phyloP scores from a whole-genome alignment of 2,113 vertebrate genomes.

The Nycticryphes semicollaris region DNA sequence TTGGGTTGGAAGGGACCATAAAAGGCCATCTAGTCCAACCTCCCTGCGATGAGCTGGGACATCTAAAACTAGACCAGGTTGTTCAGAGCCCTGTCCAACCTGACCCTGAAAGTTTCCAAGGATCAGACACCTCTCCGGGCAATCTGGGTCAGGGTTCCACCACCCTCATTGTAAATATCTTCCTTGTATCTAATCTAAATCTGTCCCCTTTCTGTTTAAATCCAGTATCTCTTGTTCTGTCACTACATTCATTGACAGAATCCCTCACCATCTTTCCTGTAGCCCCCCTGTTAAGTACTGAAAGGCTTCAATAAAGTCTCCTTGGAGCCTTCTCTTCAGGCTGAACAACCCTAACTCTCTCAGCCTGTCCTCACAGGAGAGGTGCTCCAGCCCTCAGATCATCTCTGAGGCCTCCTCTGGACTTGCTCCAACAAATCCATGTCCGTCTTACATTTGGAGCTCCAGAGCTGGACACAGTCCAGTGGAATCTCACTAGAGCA shows the following conservation, averaged over 20 bases:
- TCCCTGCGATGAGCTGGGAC: neutral
- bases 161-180: neutral
- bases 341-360: neutral
- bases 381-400: neutral
- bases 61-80: neutral
- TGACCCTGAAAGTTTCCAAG: neutral
- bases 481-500: neutral
- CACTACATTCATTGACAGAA: neutral
- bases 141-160: neutral
- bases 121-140: neutral
- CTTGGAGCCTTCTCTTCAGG: neutral
- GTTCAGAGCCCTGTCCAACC: neutral
- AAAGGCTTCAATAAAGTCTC: neutral
- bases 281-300: neutral
- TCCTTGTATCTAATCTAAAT: neutral
- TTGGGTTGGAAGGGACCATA: neutral
- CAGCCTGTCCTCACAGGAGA: neutral
- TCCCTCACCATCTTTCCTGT: neutral
- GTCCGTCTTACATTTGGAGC: neutral
- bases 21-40: neutral
- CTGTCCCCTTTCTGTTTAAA: neutral
- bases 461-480: neutral
- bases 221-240: neutral
- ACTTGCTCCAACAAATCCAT: neutral
- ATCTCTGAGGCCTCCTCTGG: neutral